Conservation (phyloP, 2,888 invertebrate genomes). For the Tuberolachnus salignus region DNA sequence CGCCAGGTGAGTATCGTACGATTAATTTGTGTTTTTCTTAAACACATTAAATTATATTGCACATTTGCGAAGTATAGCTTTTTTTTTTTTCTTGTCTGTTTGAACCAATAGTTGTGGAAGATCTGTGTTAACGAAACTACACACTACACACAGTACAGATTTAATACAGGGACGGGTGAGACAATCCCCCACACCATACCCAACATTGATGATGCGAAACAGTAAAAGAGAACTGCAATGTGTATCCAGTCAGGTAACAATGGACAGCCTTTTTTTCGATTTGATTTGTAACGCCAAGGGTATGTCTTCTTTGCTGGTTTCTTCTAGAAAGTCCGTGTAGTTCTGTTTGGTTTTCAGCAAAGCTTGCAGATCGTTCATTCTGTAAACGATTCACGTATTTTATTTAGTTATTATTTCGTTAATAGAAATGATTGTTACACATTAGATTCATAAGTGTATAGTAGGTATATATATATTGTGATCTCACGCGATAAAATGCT, state of each 20-base stretch:
- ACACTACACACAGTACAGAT: no score
- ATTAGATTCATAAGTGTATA: neutral
- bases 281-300: neutral
- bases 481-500: neutral
- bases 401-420: neutral
- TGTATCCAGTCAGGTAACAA: neutral
- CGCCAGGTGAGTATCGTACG: neutral
- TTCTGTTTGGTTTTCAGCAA: slow-evolving; percentile 47
- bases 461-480: slow-evolving; percentile 2
- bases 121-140: no score
- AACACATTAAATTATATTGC: neutral
- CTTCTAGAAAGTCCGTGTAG: slow-evolving; percentile 44
- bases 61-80: neutral
- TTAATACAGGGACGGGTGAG: no score
- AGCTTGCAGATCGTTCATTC: slow-evolving; percentile 29
- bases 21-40: no score
- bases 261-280: neutral
- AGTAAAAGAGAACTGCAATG: no score
- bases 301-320: slow-evolving; percentile 29
- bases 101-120: no score
- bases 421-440: neutral
- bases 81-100: neutral
- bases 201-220: no score
- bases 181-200: no score
- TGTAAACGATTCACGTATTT: neutral